Evolutionary conservation across 2,888 invertebrate species (phyloP).

Genomic region (Apotomis betuletana): DNA sequence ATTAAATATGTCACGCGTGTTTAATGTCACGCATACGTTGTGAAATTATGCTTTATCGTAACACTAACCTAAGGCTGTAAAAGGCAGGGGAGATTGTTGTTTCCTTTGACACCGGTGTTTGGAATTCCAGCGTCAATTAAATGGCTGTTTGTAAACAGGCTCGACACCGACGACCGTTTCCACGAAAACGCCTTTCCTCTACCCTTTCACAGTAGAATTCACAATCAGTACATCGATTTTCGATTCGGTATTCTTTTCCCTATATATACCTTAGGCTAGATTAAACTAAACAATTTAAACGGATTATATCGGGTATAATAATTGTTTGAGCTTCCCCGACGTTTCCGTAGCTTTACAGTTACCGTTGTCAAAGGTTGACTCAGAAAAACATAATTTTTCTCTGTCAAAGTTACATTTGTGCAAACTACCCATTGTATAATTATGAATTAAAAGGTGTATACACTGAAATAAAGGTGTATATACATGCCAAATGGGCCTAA

Average conservation of each 20-base stretch:
- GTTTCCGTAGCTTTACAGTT: no score
- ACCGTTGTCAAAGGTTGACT: no score
- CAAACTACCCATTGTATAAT: no score
- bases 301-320: no score
- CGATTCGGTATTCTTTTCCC: background rate
- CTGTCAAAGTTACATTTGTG: no score
- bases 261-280: background rate
- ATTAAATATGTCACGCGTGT: constrained; percentile 25
- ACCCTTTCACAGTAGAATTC: constrained; percentile 45
- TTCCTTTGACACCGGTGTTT: constrained; percentile 71
- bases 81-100: constrained; percentile 59
- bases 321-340: no score
- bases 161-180: constrained; percentile 67
- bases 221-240: constrained; percentile 4
- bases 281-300: background rate
- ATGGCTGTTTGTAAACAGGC: constrained; percentile 75
- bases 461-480: no score
- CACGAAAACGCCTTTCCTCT: constrained; percentile 64
- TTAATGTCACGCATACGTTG: constrained; percentile 39
- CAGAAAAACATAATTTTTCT: no score
- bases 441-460: no score
- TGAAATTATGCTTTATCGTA: constrained; percentile 48
- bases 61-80: constrained; percentile 48
- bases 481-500: no score
- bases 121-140: constrained; percentile 77